phyloP scores from a whole-genome alignment of 2,888 invertebrate genomes.

The Epistrophella euchroma region DNA sequence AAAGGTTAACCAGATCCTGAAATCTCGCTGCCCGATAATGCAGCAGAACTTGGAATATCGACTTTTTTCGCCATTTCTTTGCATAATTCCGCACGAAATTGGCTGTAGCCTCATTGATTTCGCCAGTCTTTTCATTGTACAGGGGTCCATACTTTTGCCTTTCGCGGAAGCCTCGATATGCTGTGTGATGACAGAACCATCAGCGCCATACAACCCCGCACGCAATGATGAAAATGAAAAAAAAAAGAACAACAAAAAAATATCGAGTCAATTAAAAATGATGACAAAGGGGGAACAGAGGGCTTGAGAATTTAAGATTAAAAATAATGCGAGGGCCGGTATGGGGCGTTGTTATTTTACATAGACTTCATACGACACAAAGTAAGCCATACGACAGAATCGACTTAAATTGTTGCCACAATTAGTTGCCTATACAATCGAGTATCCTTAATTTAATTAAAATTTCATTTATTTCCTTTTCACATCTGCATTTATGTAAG shows the following conservation, averaged over 20 bases:
- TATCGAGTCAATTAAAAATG: conserved; percentile 28
- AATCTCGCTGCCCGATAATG: conserved; percentile 92
- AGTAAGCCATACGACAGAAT: conserved; percentile 33
- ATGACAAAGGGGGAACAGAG: neutral
- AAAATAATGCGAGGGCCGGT: neutral
- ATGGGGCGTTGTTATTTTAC: neutral
- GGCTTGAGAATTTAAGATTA: conserved; percentile 13
- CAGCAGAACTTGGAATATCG: conserved; percentile 92
- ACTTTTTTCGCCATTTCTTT: conserved; percentile 92
- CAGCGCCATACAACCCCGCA: conserved; percentile 4
- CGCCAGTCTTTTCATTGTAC: conserved; percentile 86
- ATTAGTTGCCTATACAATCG: conserved; percentile 33
- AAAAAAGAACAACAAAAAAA: conserved; percentile 30
- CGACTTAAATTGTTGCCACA: conserved; percentile 39
- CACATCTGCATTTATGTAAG: conserved; percentile 71
- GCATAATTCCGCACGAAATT: conserved; percentile 90
- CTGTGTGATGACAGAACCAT: conserved; percentile 83
- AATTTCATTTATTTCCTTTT: conserved; percentile 83
- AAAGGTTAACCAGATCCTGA: conserved; percentile 93
- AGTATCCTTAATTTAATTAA: conserved; percentile 84
- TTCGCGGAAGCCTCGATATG: conserved; percentile 89
- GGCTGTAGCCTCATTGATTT: conserved; percentile 89
- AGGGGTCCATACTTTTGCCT: conserved; percentile 88
- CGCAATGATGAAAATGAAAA: conserved; percentile 39
- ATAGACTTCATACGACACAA: neutral